Evolutionary conservation across 2,797 vertebrate species (phyloP).

Genomic region (Poecilia picta): DNA sequence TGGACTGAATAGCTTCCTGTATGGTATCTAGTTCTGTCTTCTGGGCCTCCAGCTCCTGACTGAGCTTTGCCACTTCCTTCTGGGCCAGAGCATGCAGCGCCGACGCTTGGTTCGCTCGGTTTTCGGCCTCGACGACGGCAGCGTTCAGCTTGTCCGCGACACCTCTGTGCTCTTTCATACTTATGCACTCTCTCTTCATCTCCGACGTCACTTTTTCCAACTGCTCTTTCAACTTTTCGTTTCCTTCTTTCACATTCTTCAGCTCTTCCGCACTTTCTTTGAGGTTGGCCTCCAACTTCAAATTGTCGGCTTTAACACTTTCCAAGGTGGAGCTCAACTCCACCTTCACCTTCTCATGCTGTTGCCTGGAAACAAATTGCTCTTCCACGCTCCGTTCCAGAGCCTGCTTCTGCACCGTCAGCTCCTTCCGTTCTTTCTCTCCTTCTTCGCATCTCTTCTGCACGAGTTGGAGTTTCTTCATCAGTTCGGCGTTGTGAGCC

Average conservation of each 20-base stretch:
- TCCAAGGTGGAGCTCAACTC: slow-evolving; percentile 81
- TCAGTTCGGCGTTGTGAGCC: slow-evolving; percentile 73
- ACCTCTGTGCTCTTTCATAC: slow-evolving; percentile 79
- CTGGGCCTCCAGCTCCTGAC: slow-evolving; percentile 88
- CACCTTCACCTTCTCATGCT: slow-evolving; percentile 81
- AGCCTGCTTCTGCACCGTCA: slow-evolving; percentile 78
- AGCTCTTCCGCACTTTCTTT: slow-evolving; percentile 79
- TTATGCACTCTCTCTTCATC: slow-evolving; percentile 78
- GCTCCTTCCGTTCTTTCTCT: slow-evolving; percentile 72
- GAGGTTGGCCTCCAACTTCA: slow-evolving; percentile 76
- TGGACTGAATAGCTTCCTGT: slow-evolving; percentile 90
- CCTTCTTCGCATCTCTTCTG: slow-evolving; percentile 77
- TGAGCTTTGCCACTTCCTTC: slow-evolving; percentile 82
- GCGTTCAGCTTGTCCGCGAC: slow-evolving; percentile 65
- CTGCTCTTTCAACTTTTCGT: slow-evolving; percentile 78
- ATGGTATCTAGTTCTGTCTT: slow-evolving; percentile 92
- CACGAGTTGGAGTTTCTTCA: slow-evolving; percentile 80
- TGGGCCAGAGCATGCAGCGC: slow-evolving; percentile 73
- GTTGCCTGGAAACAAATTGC: slow-evolving; percentile 82
- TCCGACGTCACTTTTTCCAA: slow-evolving; percentile 79
- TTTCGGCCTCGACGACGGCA: slow-evolving; percentile 75
- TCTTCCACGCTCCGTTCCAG: slow-evolving; percentile 80
- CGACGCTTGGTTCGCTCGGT: slow-evolving; percentile 47
- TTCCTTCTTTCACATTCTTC: slow-evolving; percentile 83
- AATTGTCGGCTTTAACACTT: slow-evolving; percentile 80